Evolutionary conservation across 2,888 invertebrate genomes (phyloP).

Genomic region (Lobophora halterata): DNA sequence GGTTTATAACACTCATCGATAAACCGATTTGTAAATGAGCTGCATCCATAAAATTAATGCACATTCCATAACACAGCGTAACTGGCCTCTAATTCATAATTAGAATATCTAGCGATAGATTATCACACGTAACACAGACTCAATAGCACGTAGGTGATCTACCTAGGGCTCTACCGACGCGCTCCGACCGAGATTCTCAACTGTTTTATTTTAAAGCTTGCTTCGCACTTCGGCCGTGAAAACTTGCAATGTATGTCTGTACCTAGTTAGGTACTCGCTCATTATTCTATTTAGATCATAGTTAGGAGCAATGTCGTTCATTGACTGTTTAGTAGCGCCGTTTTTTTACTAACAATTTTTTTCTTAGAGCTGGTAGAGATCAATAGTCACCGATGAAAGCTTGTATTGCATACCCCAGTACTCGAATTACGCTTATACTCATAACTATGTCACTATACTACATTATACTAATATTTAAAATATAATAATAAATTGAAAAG

Average conservation of each 20-base stretch:
- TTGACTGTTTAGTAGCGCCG: conserved; percentile 49
- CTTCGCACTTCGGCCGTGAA: conserved; percentile 67
- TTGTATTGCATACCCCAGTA: too few relatives aligned
- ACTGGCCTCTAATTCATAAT: conserved; percentile 10
- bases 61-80: conserved; percentile 19
- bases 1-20: too few relatives aligned
- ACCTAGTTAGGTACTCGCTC: conserved; percentile 23
- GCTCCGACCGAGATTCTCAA: conserved; percentile 65
- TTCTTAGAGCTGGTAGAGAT: too few relatives aligned
- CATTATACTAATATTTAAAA: too few relatives aligned
- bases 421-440: too few relatives aligned
- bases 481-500: too few relatives aligned
- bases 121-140: conserved; percentile 51
- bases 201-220: conserved; percentile 77
- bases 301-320: conserved; percentile 56
- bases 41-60: conserved; percentile 7
- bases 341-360: too few relatives aligned
- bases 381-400: too few relatives aligned
- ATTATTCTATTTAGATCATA: conserved; percentile 45
- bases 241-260: conserved; percentile 47
- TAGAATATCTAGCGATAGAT: conserved; percentile 45
- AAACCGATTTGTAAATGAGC: too few relatives aligned
- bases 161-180: conserved; percentile 48
- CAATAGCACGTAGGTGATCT: too few relatives aligned
- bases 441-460: too few relatives aligned